These are phyloP conservation scores for Rhineura floridana DNA, from an alignment of 2,113 vertebrate genomes.

Conservation along the genomic window DNA sequence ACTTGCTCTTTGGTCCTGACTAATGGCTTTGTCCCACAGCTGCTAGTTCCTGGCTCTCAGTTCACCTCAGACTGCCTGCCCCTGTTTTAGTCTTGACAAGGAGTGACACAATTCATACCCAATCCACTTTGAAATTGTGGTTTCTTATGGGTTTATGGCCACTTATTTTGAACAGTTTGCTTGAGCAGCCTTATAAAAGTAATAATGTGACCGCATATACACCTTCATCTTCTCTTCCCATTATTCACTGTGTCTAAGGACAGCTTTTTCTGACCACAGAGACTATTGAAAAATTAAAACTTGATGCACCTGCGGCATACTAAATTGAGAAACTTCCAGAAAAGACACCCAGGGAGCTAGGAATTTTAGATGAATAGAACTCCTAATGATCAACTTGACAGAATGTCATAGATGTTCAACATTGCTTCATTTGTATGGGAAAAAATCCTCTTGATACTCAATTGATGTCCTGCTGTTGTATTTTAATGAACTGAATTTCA, in stretches of 20 bases:
- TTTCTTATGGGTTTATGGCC: neutral
- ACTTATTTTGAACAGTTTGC: neutral
- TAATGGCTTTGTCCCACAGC: neutral
- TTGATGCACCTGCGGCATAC: constrained; percentile 34
- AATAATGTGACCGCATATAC: constrained; percentile 6
- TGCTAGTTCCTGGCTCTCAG: neutral
- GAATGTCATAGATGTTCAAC: constrained; percentile 23
- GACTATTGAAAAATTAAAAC: constrained; percentile 51
- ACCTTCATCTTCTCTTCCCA: constrained; percentile 11
- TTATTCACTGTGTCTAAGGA: constrained; percentile 52
- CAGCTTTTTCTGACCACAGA: constrained; percentile 42
- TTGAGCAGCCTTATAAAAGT: neutral
- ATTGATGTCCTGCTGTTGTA: constrained; percentile 42
- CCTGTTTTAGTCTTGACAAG: no score
- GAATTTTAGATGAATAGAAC: constrained; percentile 62
- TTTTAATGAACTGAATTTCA: constrained; percentile 61
- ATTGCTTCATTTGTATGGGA: constrained; percentile 53
- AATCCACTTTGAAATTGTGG: neutral
- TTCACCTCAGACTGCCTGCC: neutral
- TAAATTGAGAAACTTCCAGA: constrained; percentile 56
- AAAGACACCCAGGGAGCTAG: constrained; percentile 45
- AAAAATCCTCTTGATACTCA: constrained; percentile 54
- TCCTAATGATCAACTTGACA: constrained; percentile 55
- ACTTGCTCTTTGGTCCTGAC: neutral
- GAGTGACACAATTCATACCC: neutral